Evolutionary conservation across 2,113 vertebrate genomes (phyloP), one percentile per base, ranked within the genome.

Genomic region (Pao palembangensis): DNA sequence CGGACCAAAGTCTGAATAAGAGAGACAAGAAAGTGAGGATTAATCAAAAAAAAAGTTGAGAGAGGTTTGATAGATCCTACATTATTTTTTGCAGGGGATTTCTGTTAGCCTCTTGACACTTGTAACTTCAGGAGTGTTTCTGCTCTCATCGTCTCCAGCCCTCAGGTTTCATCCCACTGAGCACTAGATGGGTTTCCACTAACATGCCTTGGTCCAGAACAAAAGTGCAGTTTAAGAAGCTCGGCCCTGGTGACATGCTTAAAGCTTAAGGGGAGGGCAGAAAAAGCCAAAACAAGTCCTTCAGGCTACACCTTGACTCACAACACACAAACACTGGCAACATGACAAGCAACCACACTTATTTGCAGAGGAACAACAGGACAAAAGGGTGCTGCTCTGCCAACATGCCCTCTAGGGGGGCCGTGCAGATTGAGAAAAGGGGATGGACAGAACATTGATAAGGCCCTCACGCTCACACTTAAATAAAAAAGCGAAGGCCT

Each of bases 171-270:
- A 92, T 88, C 88, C 88, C 85, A 94, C 84, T 75, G 93, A 96
- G 96, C 94, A 93, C 93, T 95, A 96, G 93, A 94, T 95, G 94
- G 94, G 92, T 93, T 93, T 91, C 93, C 92, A 93, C 82, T 88
- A 92, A 90, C 91, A 91, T 90, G 93, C 89, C 90, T 85, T 89
- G 89, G 91, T 91, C 86, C 90, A 90, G 85, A 81, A 92, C 78
- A 77, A 89, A 90, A 91, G 91, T 87, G 88, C 83, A 80, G 90
- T 86, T 87, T 91, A 87, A 88, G 85, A 90, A 92, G 90, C 90
- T 90, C 89, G 93, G 87, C 92, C 89, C 89, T 87, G 91, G 87
- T 92, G 93, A 93, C 93, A 93, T 89, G 89, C 88, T 92, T 92
- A 78, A 93, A 92, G 90, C 92, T 91, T 88, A 90, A 91, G 78